Evolutionary conservation across 2,113 vertebrate genomes (phyloP), one percentile per base, ranked within the genome.

Genomic region (Gadus macrocephalus): DNA sequence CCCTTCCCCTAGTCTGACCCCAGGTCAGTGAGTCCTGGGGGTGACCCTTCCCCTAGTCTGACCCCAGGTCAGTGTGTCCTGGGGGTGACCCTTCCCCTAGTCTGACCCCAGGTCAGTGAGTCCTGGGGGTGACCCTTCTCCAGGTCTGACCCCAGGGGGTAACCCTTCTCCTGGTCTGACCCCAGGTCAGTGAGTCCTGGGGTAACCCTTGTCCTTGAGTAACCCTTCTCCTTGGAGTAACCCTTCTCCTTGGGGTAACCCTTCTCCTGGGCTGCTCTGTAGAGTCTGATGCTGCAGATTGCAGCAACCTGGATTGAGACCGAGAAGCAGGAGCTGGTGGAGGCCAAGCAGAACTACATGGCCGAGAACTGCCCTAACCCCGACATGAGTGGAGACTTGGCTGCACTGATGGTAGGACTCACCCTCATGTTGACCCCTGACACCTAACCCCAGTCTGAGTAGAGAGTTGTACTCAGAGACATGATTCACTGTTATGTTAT

Each of bases 221-320:
- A 25, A 25, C 25, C 25, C 25, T 25, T 25, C n/a, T 25, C 25
- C 25, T 72, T 20, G 20, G 25, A 25, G 25, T 25, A 25, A 25
- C 25, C 25, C 25, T 25, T 25, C 25, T 3, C 25, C 20, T 42
- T 6, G 38, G 38, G 38, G 9, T 49, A 49, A 49, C 42, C 12
- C 42, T 66, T 22, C n/a, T 25, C 25, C 25, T 72, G 5, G 12
- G 15, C 15, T 22, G 58, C 25, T 55, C 42, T 64, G 22, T 88
- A 98, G 96, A 98, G 96, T 77, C 77, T 96, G 86, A 93, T 98
- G 88, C 95, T 98, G 42, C 93, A 95, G 88, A 93, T 97, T 0
- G 96, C 94, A 5, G 93, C 71, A 71, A 64, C 19, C 0, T 90
- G 95, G 86, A 82, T 95, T 64, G 94, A 95, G 78, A 92, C 91